Base-by-base conservation (phyloP, 2,113 vertebrate genomes). In the Eudorcas thomsonii region DNA sequence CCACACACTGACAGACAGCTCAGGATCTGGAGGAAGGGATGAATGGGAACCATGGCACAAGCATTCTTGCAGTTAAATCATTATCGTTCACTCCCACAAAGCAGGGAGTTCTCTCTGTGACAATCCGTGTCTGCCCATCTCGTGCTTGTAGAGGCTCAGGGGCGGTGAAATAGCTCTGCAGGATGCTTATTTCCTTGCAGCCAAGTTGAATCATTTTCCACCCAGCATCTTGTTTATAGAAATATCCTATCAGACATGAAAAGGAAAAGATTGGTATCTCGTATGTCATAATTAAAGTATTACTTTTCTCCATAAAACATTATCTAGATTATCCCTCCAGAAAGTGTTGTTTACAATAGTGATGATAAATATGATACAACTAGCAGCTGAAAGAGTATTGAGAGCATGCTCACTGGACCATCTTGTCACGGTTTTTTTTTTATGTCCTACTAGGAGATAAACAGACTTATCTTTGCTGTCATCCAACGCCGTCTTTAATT, bases 401-500 rank as follows among this genome's bases (percentile, higher is more conserved):
- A 93, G 97, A 98, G 91, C 62, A 97, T 60, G 54, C 33, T 78
- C 96, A 94, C 90, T 64, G 36, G 90, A 80, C 92, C 88, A 60
- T 95, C 98, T 96, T 94, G 74, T 90, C 86, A 88, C 89, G 78
- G 48, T 97, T 97, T 96, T 45, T 45, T 96, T 98, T 97, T 98
- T 97, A 98, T 98, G 97, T 96, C 90, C 97, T 97, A 28, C 62
- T 98, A 98, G 93, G 33, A 97, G 97, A 98, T 97, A 98, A 97
- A 98, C 98, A 94, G 89, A 97, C 98, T 98, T 98, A 94, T 5
- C 96, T 98, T 98, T 97, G 96, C 97, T 98, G 98, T 98, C 97
- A 95, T 98, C 97, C 97, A 98, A 97, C 87, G 94, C 92, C 94
- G 92, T 98, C 97, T 98, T 98, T 98, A 98, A 98, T 98, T 98